Evolutionary conservation across 2,888 invertebrate genomes (phyloP).

Genomic region (Clepsis dumicolana): DNA sequence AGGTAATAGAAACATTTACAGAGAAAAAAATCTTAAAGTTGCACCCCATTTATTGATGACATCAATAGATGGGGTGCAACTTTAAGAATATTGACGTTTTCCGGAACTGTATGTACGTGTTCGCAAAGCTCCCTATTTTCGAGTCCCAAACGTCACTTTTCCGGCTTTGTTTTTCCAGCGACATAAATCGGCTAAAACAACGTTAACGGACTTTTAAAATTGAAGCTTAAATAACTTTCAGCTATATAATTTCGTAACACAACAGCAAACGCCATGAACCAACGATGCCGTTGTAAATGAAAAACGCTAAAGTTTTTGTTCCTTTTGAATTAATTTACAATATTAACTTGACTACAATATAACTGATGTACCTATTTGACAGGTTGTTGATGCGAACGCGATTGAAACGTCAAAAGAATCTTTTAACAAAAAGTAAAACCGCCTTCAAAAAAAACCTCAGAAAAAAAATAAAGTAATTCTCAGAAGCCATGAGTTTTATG

Average conservation of each 20-base stretch:
- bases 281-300: not conserved
- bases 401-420: too few species aligned
- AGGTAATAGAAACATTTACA: too few species aligned
- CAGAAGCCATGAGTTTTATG: too few species aligned
- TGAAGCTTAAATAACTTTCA: conserved; percentile 42
- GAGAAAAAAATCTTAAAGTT: too few species aligned
- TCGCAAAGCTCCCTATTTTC: conserved; percentile 15
- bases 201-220: conserved; percentile 43
- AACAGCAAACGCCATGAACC: not conserved
- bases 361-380: too few species aligned
- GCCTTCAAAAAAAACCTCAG: too few species aligned
- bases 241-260: conserved; percentile 39
- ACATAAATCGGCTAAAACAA: conserved; percentile 23
- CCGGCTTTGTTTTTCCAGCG: conserved; percentile 29
- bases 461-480: too few species aligned
- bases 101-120: not conserved
- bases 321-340: too few species aligned
- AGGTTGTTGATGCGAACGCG: too few species aligned
- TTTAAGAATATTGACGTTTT: not conserved
- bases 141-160: conserved; percentile 32
- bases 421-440: too few species aligned
- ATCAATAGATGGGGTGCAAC: not conserved
- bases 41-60: not conserved
- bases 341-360: too few species aligned
- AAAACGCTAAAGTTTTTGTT: not conserved